Percentiles rank a stretch among this genome's conserved stretches.
Conservation (phyloP, 2,797 vertebrate genomes). For the Odontamblyopus lacepedii region DNA sequence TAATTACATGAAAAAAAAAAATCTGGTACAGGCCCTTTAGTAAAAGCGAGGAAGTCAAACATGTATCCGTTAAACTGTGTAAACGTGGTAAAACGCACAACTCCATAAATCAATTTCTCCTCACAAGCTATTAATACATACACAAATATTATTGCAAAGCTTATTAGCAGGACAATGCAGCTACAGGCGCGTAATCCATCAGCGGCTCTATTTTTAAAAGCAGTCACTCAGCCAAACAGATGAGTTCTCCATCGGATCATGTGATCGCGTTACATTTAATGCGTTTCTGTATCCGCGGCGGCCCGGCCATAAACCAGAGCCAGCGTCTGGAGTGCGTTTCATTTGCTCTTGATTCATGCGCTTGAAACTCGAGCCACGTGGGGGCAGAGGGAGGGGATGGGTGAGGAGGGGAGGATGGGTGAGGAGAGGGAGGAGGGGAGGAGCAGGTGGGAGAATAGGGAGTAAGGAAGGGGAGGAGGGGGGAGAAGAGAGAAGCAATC, state of each 20-base stretch:
- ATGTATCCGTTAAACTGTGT: no score
- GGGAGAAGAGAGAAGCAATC: no score
- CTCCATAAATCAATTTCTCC: neutral
- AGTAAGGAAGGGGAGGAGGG: no score
- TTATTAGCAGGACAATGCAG: slow-evolving; percentile 38
- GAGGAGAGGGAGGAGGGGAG: no score
- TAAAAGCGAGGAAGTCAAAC: no score
- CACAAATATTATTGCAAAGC: slow-evolving; percentile 20
- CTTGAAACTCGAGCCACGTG: slow-evolving; percentile 90
- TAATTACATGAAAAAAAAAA: no score
- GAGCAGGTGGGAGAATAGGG: no score
- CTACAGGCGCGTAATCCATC: slow-evolving; percentile 60
- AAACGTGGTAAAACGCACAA: neutral
- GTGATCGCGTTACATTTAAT: slow-evolving; percentile 93
- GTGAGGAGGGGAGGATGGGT: slow-evolving; percentile 54
- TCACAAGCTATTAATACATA: neutral
- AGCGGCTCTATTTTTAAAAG: slow-evolving; percentile 82
- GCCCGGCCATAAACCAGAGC: slow-evolving; percentile 93
- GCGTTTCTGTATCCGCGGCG: slow-evolving; percentile 84
- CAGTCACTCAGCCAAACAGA: slow-evolving; percentile 79
- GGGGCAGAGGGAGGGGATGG: slow-evolving; percentile 55
- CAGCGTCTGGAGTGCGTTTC: slow-evolving; percentile 92
- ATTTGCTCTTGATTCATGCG: slow-evolving; percentile 92
- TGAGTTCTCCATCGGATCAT: slow-evolving; percentile 89
- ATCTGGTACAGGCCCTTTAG: no score